These are phyloP conservation scores for Coelopa pilipes DNA, from an alignment of 2,888 invertebrate genomes.

Conservation along the genomic window DNA sequence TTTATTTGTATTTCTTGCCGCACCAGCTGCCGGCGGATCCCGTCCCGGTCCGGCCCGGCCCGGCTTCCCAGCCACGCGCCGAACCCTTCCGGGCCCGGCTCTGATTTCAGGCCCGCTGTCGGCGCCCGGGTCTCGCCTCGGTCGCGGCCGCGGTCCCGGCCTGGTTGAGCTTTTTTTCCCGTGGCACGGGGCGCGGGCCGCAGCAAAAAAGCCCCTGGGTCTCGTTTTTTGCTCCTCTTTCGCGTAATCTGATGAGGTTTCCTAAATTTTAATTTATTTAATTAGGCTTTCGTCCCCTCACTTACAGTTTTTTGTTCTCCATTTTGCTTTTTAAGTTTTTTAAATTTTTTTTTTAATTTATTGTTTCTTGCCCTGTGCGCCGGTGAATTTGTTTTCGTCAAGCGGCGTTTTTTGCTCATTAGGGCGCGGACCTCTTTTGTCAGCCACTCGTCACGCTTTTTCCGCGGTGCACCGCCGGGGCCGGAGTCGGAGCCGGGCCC, in stretches of 20 bases:
- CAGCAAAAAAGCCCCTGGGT: neutral
- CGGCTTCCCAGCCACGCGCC: neutral
- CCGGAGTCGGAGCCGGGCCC: no score
- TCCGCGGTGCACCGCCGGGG: neutral
- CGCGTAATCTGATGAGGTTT: slow-evolving; percentile 46
- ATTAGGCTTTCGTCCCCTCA: slow-evolving; percentile 40
- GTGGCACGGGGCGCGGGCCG: no score
- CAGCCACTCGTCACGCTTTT: neutral
- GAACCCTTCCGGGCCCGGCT: no score
- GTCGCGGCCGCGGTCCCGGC: no score
- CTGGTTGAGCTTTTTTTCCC: neutral
- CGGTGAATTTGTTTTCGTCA: slow-evolving; percentile 19
- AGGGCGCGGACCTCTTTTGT: neutral
- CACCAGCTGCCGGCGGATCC: slow-evolving; percentile 17
- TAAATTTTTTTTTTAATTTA: no score
- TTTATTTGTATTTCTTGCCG: no score
- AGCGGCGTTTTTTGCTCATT: slow-evolving; percentile 2
- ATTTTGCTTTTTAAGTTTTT: no score
- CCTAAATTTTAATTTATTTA: slow-evolving; percentile 48
- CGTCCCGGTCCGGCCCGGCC: neutral
- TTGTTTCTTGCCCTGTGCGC: no score
- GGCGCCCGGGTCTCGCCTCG: no score
- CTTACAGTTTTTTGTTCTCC: neutral
- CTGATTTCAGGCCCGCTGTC: no score
- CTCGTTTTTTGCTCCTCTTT: slow-evolving; percentile 21